Base-by-base conservation (phyloP, 2,113 vertebrate species). In the Colistium nudipinnis region DNA sequence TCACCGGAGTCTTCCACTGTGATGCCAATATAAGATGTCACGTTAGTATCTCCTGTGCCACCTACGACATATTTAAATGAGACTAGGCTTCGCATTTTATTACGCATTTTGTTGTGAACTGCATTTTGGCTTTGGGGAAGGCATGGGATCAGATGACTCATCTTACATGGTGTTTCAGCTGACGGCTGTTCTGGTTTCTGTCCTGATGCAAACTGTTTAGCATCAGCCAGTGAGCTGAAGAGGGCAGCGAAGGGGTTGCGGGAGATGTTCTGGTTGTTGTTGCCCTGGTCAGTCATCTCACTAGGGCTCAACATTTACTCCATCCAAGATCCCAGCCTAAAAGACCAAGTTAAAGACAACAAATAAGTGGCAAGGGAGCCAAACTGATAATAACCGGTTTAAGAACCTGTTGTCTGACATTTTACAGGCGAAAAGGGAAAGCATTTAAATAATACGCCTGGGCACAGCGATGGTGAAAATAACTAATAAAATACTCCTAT, bases 231-330 rank as follows among this genome's bases (percentile, higher is more conserved):
- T 5, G 97, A 98, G 87, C 96, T 92, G 91, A 99, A 99, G 76
- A 99, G 96, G 61, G 97, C 97, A 83, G 96, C 96, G 55, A 99
- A 98, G 27, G 97, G 97, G 90, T 99, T 99, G 89, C 94, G 90
- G 77, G 97, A 98, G 91, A 99, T 96, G 92, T 94, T 97, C 84
- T 93, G 92, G 94, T 98, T 98, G 93, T 98, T 98, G 93, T 98
- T 99, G 89, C 97, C 96, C 90, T 96, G 97, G 95, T 99, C 97
- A 87, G 95, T 98, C 97, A 99, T 98, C 90, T 95, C 95, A 94
- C 81, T 90, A 90, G 92, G 90, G 84, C 90, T 80, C 74, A 83
- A 86, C 80, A 82, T 84, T 82, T 83, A 87, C 88, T 93, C 94
- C 95, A 96, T 95, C 64, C 91, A 94, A 83, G 79, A 84, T 75